Conservation (phyloP, 2,113 vertebrate species). For the Lucifuga dentata region DNA sequence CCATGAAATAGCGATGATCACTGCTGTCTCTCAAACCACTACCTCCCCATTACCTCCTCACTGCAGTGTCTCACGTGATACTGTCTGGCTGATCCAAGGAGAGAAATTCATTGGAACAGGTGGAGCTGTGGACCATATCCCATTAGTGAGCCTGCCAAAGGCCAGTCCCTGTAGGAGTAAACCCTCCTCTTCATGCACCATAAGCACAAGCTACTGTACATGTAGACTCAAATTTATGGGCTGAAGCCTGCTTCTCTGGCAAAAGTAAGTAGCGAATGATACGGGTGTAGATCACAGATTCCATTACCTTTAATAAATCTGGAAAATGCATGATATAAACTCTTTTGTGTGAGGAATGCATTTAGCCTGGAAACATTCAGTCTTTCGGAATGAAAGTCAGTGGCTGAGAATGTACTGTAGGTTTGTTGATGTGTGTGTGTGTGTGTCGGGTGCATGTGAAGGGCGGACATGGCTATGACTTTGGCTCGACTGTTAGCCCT, state of each 20-base stretch:
- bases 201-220: constrained; percentile 63
- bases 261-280: constrained; percentile 44
- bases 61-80: constrained; percentile 54
- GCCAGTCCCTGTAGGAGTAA: constrained; percentile 69
- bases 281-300: constrained; percentile 53
- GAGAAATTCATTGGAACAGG: constrained; percentile 78
- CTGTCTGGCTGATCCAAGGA: constrained; percentile 60
- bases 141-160: constrained; percentile 78
- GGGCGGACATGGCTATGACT: constrained; percentile 67
- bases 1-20: constrained; percentile 72
- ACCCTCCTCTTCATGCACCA: constrained; percentile 75
- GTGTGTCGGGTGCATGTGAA: constrained; percentile 64
- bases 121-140: constrained; percentile 78
- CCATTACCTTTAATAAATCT: constrained; percentile 61
- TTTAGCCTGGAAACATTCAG: constrained; percentile 61
- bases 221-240: constrained; percentile 66
- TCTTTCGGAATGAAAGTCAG: constrained; percentile 76
- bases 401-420: constrained; percentile 64
- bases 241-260: constrained; percentile 58
- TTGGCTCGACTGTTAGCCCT: constrained; percentile 63
- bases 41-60: constrained; percentile 61
- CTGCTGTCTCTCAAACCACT: constrained; percentile 69
- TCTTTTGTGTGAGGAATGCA: constrained; percentile 44
- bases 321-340: constrained; percentile 42
- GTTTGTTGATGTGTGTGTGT: constrained; percentile 57